Conservation (phyloP, 1,140 invertebrate species). For the Sinella curviseta region DNA sequence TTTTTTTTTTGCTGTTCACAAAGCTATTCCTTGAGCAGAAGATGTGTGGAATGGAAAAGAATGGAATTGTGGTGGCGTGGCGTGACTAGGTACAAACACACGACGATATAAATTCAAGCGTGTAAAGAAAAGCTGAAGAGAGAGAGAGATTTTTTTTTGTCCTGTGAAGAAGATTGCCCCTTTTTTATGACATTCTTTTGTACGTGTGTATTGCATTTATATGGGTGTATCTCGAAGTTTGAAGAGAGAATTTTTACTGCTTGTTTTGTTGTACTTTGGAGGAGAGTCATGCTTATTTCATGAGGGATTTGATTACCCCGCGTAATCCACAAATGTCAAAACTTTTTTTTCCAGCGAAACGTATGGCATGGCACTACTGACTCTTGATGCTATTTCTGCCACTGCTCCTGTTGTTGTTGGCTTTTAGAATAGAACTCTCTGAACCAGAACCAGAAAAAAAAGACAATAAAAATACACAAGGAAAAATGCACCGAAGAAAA, state of each 20-base stretch:
- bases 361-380: too few relatives aligned
- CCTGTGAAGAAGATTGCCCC: not conserved
- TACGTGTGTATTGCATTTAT: conserved; percentile 13
- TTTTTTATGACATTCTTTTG: conserved; percentile 19
- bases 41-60: not conserved
- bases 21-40: not conserved
- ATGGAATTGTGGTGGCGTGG: too few relatives aligned
- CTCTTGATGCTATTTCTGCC: not conserved
- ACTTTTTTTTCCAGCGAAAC: conserved; percentile 1
- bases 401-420: not conserved
- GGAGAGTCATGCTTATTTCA: not conserved
- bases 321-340: conserved; percentile 21
- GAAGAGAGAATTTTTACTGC: not conserved
- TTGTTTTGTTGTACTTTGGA: not conserved
- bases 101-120: too few relatives aligned
- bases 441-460: not conserved
- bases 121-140: not conserved
- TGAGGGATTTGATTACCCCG: conserved; percentile 8
- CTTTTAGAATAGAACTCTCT: not conserved
- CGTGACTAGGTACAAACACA: too few relatives aligned
- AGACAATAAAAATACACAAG: too few relatives aligned
- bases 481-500: not conserved
- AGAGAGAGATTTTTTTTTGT: not conserved
- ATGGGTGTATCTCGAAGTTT: not conserved
- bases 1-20: not conserved